These are phyloP conservation scores for Paraescarpia echinospica DNA, from an alignment of 1,140 invertebrate species.

Conservation along the genomic window DNA sequence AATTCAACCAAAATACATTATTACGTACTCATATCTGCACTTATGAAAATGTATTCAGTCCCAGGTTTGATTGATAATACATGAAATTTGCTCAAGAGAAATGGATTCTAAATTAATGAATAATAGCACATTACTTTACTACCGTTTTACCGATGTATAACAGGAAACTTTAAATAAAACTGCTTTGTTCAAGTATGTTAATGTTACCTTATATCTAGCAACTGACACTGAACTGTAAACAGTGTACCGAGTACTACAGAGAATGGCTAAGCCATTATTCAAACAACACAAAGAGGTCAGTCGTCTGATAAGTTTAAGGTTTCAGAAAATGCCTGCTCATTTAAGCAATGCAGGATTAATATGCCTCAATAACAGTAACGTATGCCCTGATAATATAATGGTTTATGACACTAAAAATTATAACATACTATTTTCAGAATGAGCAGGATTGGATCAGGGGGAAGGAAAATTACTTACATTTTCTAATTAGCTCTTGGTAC, in stretches of 20 bases:
- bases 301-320: background rate
- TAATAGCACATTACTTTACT: too few species aligned
- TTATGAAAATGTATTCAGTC: too few species aligned
- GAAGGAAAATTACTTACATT: background rate
- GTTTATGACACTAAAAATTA: too few species aligned
- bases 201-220: background rate
- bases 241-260: background rate
- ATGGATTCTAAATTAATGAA: too few species aligned
- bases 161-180: too few species aligned
- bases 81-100: too few species aligned
- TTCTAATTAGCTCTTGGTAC: background rate
- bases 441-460: background rate
- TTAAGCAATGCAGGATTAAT: background rate
- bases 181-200: too few species aligned
- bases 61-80: too few species aligned
- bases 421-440: background rate
- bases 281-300: background rate
- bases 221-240: background rate
- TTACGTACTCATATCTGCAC: too few species aligned
- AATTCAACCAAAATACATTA: too few species aligned
- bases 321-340: background rate
- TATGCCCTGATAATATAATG: background rate
- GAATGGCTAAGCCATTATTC: background rate
- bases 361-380: background rate
- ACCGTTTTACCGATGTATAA: too few species aligned